Evolutionary conservation across 1,140 invertebrate genomes (phyloP), one percentile per base, ranked within the genome.

Genomic region (Dinoponera quadriceps): DNA sequence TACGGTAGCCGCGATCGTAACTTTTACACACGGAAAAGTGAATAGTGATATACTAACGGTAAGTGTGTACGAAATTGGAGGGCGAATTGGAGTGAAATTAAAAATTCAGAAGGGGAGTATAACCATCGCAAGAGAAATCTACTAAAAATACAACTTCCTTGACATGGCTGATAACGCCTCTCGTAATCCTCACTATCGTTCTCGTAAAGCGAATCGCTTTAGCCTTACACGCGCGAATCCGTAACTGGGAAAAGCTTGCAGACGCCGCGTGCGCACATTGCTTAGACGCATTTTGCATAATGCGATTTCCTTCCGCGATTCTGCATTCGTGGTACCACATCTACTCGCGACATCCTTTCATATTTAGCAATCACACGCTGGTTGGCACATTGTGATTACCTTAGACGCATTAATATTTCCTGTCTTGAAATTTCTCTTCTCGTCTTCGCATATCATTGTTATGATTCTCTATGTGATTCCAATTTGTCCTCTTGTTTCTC

Each of bases 101-200:
- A 65, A 54, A 80, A 80, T 57, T 25, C 29, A 38, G 44, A 51
- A 9, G 11, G n/a, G n/a, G 48, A 48, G n/a, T 9, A 11, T 14
- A 25, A 77, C 29, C 5, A 66, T 57, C 14, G 14, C 3, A 69
- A 57, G 29, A 80, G 9, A 29, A 68, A n/a, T n/a, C 14, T 25
- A 13, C 14, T 27, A 80, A 80, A 80, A 80, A 80, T 80, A 80
- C 18, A 78, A 69, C 63, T 69, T 80, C 65, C 75, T 80, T 80
- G 75, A 80, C 75, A 33, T 29, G 48, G 18, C 25, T 63, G 72
- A 74, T 74, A 74, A 74, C 57, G 25, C 72, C 49, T 16, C 22
- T 0, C 5, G 25, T 74, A 74, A 74, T 74, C 57, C 38, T 16
- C 18, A n/a, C 7, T 44, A 25, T 73, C 18, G 16, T 48, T 49